phyloP scores from a whole-genome alignment of 2,113 vertebrate genomes.

The Hippocampus mohnikei region DNA sequence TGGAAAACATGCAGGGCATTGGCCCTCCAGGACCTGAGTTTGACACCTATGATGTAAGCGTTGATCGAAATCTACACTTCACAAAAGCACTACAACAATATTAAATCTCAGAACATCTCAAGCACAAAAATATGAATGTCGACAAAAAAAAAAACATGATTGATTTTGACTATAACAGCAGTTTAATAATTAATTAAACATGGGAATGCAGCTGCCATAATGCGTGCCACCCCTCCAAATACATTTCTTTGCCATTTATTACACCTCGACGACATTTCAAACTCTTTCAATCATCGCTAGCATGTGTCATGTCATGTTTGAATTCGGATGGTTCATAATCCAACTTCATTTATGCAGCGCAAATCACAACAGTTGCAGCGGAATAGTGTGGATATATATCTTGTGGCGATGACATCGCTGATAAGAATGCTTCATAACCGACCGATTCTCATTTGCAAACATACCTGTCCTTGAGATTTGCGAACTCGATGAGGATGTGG shows the following conservation, averaged over 20 bases:
- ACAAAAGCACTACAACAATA: too few species aligned
- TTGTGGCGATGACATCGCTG: conserved; percentile 19
- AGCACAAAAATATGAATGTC: too few species aligned
- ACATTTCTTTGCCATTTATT: not conserved
- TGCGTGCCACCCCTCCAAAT: not conserved
- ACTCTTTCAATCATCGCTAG: not conserved
- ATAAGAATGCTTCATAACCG: conserved; percentile 18
- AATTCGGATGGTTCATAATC: not conserved
- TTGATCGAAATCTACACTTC: too few species aligned
- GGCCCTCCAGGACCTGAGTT: too few species aligned
- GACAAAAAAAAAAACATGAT: too few species aligned
- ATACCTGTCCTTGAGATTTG: conserved; percentile 73
- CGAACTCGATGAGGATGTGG: too few species aligned
- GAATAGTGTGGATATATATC: not conserved
- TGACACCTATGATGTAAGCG: too few species aligned
- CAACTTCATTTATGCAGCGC: too few species aligned
- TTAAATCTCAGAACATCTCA: too few species aligned
- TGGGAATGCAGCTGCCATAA: not conserved
- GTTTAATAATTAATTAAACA: not conserved
- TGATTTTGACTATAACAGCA: too few species aligned
- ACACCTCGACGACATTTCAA: not conserved
- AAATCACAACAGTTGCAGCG: too few species aligned
- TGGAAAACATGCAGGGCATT: too few species aligned
- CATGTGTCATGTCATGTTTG: not conserved
- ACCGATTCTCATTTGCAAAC: conserved; percentile 64